Evolutionary conservation across 2,888 invertebrate genomes (phyloP), one percentile per base, ranked within the genome.

Genomic region (Liopterus haemorrhoidalis): DNA sequence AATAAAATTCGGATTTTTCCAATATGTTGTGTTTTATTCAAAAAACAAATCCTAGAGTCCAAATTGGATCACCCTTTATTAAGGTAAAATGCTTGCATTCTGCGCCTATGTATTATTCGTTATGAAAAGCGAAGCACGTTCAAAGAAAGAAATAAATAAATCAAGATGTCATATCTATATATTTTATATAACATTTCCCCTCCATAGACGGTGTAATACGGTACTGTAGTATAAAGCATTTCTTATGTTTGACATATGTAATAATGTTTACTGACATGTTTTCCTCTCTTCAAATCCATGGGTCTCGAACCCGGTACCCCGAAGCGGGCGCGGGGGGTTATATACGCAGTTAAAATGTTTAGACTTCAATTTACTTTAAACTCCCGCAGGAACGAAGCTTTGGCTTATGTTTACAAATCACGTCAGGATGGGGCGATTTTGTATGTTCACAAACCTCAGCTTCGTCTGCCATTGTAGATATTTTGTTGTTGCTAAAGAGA

Each of bases 361-460:
- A 64, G 62, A 60, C 58, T 63, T 60, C 63, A 64, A 64, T 65
- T 64, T 63, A 57, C 60, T 63, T 63, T 63, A 57, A 54, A 56
- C 48, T 55, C 57, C 56, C 59, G 47, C 47, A 41, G 50, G 55
- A 52, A 49, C 36, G 41, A 47, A 53, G 50, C 57, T 59, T 58
- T 56, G 56, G 58, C 59, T 59, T 59, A 59, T 58, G 57, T 60
- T 58, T 59, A 59, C 57, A 60, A 62, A 62, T 61, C 62, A 60
- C 59, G 56, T 59, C 57, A 57, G 49, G 43, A 35, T 42, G 12
- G 19, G 19, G 14, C 30, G 33, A 33, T n/a, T n/a, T n/a, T n/a
- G n/a, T n/a, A n/a, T n/a, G n/a, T n/a, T n/a, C n/a, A n/a, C n/a
- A n/a, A n/a, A n/a, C n/a, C n/a, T n/a, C n/a, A n/a, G n/a, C n/a